Evolutionary conservation across 1,140 invertebrate genomes (phyloP).

Genomic region (Aethina tumida): DNA sequence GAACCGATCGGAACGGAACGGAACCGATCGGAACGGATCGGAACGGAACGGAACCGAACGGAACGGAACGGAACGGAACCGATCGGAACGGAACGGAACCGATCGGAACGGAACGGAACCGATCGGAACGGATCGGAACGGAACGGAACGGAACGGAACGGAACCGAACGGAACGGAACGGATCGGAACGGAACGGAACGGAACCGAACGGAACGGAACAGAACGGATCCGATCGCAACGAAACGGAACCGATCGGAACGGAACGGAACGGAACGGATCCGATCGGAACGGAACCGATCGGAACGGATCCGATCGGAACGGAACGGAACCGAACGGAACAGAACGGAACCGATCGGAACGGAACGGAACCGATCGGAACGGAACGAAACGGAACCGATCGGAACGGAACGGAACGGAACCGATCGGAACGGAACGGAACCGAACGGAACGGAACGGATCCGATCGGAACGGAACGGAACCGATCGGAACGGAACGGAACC

Average conservation of each 20-base stretch:
- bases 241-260: not conserved
- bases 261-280: not conserved
- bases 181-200: not conserved
- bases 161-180: not conserved
- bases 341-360: too few species aligned
- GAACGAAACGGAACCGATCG: not conserved
- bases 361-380: not conserved
- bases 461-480: not conserved
- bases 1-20: constrained; percentile 2
- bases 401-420: not conserved
- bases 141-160: constrained; percentile 4
- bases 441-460: not conserved
- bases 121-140: constrained; percentile 7
- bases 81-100: constrained; percentile 3
- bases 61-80: not conserved
- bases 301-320: not conserved
- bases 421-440: not conserved
- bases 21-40: constrained; percentile 1
- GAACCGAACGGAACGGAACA: not conserved
- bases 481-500: not conserved
- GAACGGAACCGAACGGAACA: not conserved
- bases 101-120: constrained; percentile 5
- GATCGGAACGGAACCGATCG: not conserved
- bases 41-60: constrained; percentile 1
- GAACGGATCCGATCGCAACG: not conserved